Evolutionary conservation across 2,113 vertebrate genomes (phyloP), one percentile per base, ranked within the genome.

Genomic region (Rhagologus leucostigma): DNA sequence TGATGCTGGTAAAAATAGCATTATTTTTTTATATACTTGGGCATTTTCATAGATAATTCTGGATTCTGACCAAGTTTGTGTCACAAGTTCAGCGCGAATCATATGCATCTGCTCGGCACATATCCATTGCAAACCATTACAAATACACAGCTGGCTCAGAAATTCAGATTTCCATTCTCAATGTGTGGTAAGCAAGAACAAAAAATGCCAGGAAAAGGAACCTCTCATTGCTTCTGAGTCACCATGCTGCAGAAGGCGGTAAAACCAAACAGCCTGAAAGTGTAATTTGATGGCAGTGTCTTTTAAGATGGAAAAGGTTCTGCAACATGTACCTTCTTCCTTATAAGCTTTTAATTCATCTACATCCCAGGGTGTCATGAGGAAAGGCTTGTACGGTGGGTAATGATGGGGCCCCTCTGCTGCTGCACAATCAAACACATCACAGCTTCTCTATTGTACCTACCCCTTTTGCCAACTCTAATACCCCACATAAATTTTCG

Each of bases 401-500:
- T n/a, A 70, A 74, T 2, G 67, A 63, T 12, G 47, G 13, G 49
- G 64, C 60, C 68, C 77, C 89, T 56, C 52, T 75, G 52, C 47
- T 86, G 88, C 90, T 81, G 44, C 67, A 71, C 76, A 59, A 4
- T 8, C 63, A 56, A 78, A 47, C 29, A 53, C 69, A 84, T 79
- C 83, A 50, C 77, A 71, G 65, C 64, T 92, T 71, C 75, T 53
- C 85, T 65, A n/a, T 69, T 90, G 86, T 94, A 83, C 59, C 76
- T 50, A 22, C 41, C 49, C 53, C 62, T 95, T 92, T 75, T 90
- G 80, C 84, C 84, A 95, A 3, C 60, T 90, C 73, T 87, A 96
- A 92, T 62, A 94, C 62, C 73, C 81, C 83, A 94, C 83, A 84
- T 47, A 76, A 75, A 93, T 94, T 94, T 96, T 94, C 20, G 27